These are phyloP conservation scores for Ursus arctos DNA, from an alignment of 2,113 vertebrate genomes.

Conservation along the genomic window DNA sequence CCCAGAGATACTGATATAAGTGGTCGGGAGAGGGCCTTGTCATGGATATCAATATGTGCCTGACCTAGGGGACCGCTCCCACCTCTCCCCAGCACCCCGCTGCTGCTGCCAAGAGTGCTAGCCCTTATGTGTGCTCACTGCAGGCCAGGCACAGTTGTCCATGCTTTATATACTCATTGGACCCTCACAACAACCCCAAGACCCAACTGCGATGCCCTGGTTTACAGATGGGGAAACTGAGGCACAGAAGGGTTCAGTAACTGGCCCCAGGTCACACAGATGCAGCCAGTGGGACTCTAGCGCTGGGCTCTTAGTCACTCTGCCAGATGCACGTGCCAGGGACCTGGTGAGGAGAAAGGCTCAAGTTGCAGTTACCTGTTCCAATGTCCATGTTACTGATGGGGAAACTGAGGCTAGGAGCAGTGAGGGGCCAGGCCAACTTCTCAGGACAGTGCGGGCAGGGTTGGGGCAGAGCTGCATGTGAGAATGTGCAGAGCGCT, in stretches of 20 bases:
- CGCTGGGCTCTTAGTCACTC: neutral
- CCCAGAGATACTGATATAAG: neutral
- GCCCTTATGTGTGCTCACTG: neutral
- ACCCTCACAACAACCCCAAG: neutral
- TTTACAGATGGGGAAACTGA: neutral
- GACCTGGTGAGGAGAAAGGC: neutral
- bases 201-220: rapidly evolving
- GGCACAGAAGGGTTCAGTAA: neutral
- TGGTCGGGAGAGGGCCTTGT: neutral
- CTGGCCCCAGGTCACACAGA: neutral
- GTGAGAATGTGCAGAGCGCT: neutral
- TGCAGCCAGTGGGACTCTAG: neutral
- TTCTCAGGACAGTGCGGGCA: neutral
- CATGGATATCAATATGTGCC: neutral
- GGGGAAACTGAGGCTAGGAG: neutral
- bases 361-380: neutral
- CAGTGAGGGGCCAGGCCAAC: neutral
- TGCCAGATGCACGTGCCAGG: neutral
- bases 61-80: neutral
- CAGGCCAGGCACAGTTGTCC: rapidly evolving
- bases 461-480: too few species aligned
- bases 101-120: neutral
- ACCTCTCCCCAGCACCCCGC: neutral
- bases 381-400: rapidly evolving
- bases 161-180: neutral